These are phyloP conservation scores for Arctia plantaginis DNA, from an alignment of 2,888 invertebrate species.

Conservation along the genomic window DNA sequence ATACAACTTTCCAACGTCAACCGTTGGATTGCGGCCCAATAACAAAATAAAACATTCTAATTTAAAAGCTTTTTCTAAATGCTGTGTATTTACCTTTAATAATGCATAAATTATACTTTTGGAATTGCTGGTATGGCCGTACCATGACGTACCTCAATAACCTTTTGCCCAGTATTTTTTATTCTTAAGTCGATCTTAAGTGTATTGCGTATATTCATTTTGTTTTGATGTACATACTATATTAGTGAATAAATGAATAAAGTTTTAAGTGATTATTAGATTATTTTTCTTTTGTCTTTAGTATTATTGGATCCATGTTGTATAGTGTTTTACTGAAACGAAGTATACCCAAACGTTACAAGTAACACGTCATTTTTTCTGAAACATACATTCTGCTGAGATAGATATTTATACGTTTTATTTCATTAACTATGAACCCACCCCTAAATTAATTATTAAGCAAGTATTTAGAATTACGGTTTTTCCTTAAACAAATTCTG, in stretches of 20 bases:
- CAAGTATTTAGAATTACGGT: neutral
- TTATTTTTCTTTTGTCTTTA: neutral
- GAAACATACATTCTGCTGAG: too few species aligned
- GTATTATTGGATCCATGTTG: too few species aligned
- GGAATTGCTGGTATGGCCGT: neutral
- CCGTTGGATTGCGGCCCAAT: too few species aligned
- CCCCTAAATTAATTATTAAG: neutral
- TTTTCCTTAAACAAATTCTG: slow-evolving; percentile 61
- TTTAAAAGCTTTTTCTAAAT: too few species aligned
- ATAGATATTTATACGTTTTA: too few species aligned
- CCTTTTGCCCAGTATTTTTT: neutral
- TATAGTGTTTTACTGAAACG: too few species aligned
- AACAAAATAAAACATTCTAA: too few species aligned
- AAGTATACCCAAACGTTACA: too few species aligned
- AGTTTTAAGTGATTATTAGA: neutral
- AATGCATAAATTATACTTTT: neutral
- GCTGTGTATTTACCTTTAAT: too few species aligned
- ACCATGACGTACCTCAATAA: neutral
- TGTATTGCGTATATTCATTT: neutral
- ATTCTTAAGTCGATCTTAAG: neutral
- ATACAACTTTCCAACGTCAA: too few species aligned
- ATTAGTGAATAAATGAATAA: neutral
- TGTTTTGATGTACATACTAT: neutral
- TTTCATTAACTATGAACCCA: neutral
- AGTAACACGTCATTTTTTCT: too few species aligned